Base-by-base conservation (phyloP, 2,113 vertebrate species). In the Uria aalge region DNA sequence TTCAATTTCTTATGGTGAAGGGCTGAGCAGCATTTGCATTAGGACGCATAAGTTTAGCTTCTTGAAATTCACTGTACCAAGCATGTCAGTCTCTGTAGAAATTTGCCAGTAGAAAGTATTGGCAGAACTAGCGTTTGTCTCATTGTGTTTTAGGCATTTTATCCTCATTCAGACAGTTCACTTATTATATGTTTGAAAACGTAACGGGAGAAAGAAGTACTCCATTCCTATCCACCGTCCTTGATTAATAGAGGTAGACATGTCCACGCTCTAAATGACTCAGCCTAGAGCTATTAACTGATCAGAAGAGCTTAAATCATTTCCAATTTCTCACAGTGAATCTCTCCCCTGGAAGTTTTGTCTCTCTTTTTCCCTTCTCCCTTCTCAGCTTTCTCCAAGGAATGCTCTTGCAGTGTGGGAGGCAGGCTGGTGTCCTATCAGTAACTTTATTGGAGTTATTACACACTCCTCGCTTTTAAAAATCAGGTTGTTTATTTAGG, bases 401-500 rank as follows among this genome's bases (percentile, higher is more conserved):
- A 95, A 92, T 93, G 72, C 40, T 92, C 18, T 86, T 91, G 40
- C 63, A 74, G 47, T 56, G 90, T 96, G 88, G 94, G 96, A 96
- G 94, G 92, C 72, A 84, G 82, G 34, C 64, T 94, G 43, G 47
- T 8, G 0, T 86, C 55, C 75, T 88, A 67, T 93, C 90, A 93
- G 87, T 81, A 79, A 88, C 55, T 80, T 90, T 55, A 84, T 56
- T 94, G 79, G 41, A 76, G 59, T 90, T 94, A 59, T 60, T 93
- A 55, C 82, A 93, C 75, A 81, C 78, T 94, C 72, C n/a, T 92
- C 10, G 8, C 85, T 93, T 86, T 90, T 96, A 80, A 96, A 94
- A 92, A 83, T 94, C 82, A 45, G 29, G 41, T 80, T 92, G 75
- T 96, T 96, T 96, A 96, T 90, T 95, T 96, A 95, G 95, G 55